These are phyloP conservation scores for Sebastolobus altivelis DNA, from an alignment of 2,797 vertebrate species.

Conservation along the genomic window DNA sequence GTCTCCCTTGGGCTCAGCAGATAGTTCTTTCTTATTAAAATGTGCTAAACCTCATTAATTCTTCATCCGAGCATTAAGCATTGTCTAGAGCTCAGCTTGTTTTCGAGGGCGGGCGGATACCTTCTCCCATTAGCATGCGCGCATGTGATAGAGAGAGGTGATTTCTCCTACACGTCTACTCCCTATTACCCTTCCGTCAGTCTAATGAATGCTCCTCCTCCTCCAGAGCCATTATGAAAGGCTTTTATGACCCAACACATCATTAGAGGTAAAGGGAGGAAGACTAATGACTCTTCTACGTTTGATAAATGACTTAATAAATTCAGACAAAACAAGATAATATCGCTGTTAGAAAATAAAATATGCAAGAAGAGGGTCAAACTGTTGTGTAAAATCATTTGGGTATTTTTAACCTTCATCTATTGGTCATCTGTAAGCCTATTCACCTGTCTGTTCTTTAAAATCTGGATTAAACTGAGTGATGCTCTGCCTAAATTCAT, in stretches of 20 bases:
- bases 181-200: constrained; percentile 61
- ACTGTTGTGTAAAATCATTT: background rate
- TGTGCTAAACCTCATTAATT: constrained; percentile 76
- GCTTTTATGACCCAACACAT: constrained; percentile 56
- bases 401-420: too few relatives aligned
- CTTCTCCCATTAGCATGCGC: constrained; percentile 48
- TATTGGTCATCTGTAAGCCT: too few relatives aligned
- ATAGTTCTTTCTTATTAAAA: constrained; percentile 66
- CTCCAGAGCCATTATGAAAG: constrained; percentile 64
- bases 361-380: background rate
- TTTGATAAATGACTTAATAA: constrained; percentile 53
- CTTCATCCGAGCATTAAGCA: constrained; percentile 68
- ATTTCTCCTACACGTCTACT: constrained; percentile 58
- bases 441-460: background rate
- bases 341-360: background rate
- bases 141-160: constrained; percentile 27
- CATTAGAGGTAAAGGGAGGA: constrained; percentile 53
- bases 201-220: constrained; percentile 71
- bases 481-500: background rate
- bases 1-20: constrained; percentile 39
- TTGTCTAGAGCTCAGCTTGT: constrained; percentile 53
- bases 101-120: constrained; percentile 30
- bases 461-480: background rate
- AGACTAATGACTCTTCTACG: constrained; percentile 41
- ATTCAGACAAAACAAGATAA: constrained; percentile 27